phyloP scores from a whole-genome alignment of 2,113 vertebrate genomes.

The Oxygymnocypris stewartii region DNA sequence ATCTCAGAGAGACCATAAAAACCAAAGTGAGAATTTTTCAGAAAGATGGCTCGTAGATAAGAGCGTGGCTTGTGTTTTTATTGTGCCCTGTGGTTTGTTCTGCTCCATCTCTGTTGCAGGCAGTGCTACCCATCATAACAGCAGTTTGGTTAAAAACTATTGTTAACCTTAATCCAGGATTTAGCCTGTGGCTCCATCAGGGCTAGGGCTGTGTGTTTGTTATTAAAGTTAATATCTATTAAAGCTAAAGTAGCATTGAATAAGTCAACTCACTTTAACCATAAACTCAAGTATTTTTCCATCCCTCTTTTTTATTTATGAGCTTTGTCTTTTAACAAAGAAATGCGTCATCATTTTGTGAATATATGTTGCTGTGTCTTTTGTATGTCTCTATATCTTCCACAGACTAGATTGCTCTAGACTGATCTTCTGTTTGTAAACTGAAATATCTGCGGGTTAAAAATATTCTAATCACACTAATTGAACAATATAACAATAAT shows the following conservation, averaged over 20 bases:
- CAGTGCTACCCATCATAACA: conserved; percentile 61
- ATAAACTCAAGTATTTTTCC: background rate
- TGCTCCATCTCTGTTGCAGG: conserved; percentile 47
- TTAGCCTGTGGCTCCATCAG: conserved; percentile 65
- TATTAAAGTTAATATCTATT: conserved; percentile 21
- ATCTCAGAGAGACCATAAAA: background rate
- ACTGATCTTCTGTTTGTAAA: background rate
- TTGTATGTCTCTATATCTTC: background rate
- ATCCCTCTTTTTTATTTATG: background rate
- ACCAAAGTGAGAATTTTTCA: conserved; percentile 2
- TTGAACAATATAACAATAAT: background rate
- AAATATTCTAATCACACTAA: background rate
- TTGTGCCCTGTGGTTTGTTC: conserved; percentile 19
- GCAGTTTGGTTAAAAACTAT: conserved; percentile 66
- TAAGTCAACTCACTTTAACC: background rate
- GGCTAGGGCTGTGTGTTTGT: conserved; percentile 48
- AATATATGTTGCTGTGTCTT: background rate
- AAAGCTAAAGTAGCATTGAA: conserved; percentile 12
- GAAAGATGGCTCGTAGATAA: background rate
- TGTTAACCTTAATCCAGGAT: conserved; percentile 71
- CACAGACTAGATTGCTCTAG: background rate
- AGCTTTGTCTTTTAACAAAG: background rate
- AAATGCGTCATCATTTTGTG: background rate
- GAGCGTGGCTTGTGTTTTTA: background rate
- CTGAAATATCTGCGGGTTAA: background rate